These are phyloP conservation scores for Strongylocentrotus purpuratus DNA, from an alignment of 35 echinoderm and acorn worm genomes.

Conservation along the genomic window DNA sequence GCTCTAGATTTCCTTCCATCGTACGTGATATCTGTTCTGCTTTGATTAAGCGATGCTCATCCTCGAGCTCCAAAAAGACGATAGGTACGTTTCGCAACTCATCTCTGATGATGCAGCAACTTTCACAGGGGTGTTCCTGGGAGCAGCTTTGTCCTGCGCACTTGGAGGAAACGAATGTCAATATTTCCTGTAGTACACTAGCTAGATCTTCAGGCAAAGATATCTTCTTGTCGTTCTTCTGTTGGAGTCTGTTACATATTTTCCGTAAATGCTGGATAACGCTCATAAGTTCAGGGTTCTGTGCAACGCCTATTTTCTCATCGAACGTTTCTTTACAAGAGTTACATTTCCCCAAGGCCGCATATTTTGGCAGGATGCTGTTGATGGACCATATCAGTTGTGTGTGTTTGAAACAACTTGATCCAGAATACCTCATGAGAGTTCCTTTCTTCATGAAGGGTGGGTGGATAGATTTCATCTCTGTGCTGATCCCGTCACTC, in stretches of 20 bases:
- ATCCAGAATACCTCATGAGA: background rate
- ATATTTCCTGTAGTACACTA: background rate
- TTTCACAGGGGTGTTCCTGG: background rate
- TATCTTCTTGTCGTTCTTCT: background rate
- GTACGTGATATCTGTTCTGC: conserved; percentile 19
- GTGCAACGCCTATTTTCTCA: background rate
- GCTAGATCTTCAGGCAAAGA: background rate
- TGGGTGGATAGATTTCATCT: background rate
- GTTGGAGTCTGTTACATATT: conserved; percentile 1
- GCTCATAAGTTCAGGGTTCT: background rate
- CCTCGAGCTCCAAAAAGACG: background rate
- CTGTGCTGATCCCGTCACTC: background rate
- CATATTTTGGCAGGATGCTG: background rate
- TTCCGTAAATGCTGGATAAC: background rate
- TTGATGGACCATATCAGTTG: background rate
- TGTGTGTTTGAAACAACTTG: background rate
- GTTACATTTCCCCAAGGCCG: background rate
- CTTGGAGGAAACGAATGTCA: background rate
- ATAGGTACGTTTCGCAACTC: background rate
- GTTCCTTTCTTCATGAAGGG: background rate
- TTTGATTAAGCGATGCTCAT: background rate
- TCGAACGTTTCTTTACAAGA: background rate
- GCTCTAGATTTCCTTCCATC: background rate
- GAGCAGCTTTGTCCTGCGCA: background rate
- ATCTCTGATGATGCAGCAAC: background rate